phyloP scores from a whole-genome alignment of 2,113 vertebrate genomes.

The Oreotrochilus melanogaster region DNA sequence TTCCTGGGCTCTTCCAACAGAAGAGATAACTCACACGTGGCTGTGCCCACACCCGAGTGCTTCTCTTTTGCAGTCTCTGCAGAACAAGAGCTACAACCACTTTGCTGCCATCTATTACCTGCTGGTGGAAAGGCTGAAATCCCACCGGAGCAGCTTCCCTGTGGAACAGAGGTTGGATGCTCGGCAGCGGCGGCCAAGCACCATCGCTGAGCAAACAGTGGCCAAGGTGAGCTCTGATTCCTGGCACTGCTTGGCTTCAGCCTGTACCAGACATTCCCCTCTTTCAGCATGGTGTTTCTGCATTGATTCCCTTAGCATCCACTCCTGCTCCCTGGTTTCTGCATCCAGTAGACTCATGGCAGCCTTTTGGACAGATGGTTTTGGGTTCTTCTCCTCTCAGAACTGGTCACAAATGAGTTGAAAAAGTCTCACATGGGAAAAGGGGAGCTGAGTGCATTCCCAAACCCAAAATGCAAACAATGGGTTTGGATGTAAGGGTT shows the following conservation, averaged over 20 bases:
- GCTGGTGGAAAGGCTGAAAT: conserved; percentile 95
- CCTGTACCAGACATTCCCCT: neutral
- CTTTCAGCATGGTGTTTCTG: neutral
- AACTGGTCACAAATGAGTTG: neutral
- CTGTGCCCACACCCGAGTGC: neutral
- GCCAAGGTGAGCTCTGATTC: conserved; percentile 85
- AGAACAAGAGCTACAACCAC: conserved; percentile 99
- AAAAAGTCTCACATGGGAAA: neutral
- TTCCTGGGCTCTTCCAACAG: accelerated
- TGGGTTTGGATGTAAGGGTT: neutral
- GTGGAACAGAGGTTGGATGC: conserved; percentile 93
- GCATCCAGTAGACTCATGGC: neutral
- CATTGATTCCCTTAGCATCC: neutral
- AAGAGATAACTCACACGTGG: neutral
- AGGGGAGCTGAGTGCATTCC: neutral
- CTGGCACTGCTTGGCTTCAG: neutral
- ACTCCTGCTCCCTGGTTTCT: neutral
- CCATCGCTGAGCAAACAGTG: conserved; percentile 92
- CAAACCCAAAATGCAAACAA: accelerated
- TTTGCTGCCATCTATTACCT: conserved; percentile 99
- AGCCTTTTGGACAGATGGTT: neutral
- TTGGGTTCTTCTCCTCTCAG: neutral
- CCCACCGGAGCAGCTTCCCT: conserved; percentile 95
- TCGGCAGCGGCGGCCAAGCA: conserved; percentile 93
- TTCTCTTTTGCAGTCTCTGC: conserved; percentile 87